Conservation (phyloP, 2,888 invertebrate species). For the Sphinx pinastri region DNA sequence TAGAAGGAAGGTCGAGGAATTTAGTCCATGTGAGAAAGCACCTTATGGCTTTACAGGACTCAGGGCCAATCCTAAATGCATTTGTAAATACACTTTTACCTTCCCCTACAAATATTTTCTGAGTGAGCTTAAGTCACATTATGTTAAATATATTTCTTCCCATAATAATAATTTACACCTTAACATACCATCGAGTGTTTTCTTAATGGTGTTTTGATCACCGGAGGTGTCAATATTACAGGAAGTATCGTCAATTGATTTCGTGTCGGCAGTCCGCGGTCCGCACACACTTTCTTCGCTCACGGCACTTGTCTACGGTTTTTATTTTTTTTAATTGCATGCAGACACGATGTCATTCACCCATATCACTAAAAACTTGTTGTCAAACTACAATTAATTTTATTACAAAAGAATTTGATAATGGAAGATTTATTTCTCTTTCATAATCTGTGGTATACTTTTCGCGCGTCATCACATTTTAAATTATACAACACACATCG, state of each 20-base stretch:
- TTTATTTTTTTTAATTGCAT: conserved; percentile 26
- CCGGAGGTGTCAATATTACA: conserved; percentile 52
- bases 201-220: conserved; percentile 69
- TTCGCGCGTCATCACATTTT: conserved; percentile 1
- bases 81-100: too few relatives aligned
- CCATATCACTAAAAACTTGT: conserved; percentile 6
- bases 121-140: too few relatives aligned
- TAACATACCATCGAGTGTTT: neutral
- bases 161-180: neutral
- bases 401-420: neutral
- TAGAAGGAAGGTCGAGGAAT: too few relatives aligned
- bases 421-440: neutral
- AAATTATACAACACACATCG: conserved; percentile 26
- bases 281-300: conserved; percentile 43
- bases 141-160: neutral
- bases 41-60: too few relatives aligned
- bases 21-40: too few relatives aligned
- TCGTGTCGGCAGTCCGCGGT: conserved; percentile 34
- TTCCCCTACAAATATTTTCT: too few relatives aligned
- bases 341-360: conserved; percentile 22
- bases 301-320: conserved; percentile 2
- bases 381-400: conserved; percentile 6
- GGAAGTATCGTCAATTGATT: conserved; percentile 62
- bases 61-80: too few relatives aligned
- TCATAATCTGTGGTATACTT: conserved; percentile 5